Evolutionary conservation across 2,113 vertebrate genomes (phyloP).

Genomic region (Daubentonia madagascariensis): DNA sequence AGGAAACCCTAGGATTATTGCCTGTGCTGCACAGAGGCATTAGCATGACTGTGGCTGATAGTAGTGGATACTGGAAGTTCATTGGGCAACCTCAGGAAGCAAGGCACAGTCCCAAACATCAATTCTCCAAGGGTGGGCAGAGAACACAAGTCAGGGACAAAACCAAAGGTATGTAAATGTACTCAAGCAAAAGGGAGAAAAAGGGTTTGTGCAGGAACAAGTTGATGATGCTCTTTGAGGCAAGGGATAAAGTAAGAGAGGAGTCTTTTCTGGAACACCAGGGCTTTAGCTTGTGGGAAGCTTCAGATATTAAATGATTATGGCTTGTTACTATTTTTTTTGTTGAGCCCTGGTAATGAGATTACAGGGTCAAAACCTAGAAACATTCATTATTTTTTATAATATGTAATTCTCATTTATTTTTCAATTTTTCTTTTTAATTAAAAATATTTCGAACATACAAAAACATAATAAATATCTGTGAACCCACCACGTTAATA

Average conservation of each 20-base stretch:
- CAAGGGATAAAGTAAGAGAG: background rate
- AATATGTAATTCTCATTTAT: background rate
- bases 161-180: background rate
- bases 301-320: background rate
- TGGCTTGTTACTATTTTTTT: background rate
- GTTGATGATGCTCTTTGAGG: background rate
- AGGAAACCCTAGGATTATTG: background rate
- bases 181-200: background rate
- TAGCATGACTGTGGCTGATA: background rate
- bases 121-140: background rate
- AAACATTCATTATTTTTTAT: background rate
- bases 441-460: slow-evolving; percentile 1
- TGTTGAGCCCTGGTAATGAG: background rate
- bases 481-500: background rate
- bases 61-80: no score
- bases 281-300: background rate
- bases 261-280: background rate
- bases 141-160: background rate
- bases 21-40: background rate
- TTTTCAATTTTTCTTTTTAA: background rate
- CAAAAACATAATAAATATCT: background rate
- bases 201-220: background rate
- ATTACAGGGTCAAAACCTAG: background rate
- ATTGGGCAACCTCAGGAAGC: background rate
- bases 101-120: background rate